These are phyloP conservation scores for Luperina nickerlii DNA, from an alignment of 2,888 invertebrate species.

Conservation along the genomic window DNA sequence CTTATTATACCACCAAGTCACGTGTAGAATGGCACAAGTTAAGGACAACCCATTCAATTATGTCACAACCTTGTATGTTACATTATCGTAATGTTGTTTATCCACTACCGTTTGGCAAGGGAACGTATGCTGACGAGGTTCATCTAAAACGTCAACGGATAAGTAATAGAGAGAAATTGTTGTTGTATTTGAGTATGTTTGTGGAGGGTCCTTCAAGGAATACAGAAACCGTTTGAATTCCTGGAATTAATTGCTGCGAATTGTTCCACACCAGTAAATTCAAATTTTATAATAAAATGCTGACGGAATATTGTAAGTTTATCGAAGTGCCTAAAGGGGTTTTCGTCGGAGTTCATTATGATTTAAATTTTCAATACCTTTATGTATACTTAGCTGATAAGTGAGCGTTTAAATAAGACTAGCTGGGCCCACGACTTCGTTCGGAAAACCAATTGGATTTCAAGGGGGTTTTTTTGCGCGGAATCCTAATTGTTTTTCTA, in stretches of 20 bases:
- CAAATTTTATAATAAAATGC: constrained; percentile 27
- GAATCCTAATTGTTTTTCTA: no score
- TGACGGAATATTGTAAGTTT: constrained; percentile 12
- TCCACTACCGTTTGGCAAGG: constrained; percentile 28
- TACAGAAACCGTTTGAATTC: constrained; percentile 51
- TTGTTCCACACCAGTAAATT: constrained; percentile 40
- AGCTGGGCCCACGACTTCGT: neutral
- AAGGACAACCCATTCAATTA: constrained; percentile 24
- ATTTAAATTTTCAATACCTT: neutral
- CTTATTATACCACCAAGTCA: constrained; percentile 45
- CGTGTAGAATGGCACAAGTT: constrained; percentile 43
- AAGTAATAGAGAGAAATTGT: neutral
- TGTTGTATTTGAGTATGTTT: neutral
- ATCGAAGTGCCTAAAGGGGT: constrained; percentile 1
- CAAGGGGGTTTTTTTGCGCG: no score
- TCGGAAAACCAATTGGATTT: neutral
- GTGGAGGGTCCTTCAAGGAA: constrained; percentile 27
- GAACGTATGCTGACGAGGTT: no score
- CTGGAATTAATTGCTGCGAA: constrained; percentile 46
- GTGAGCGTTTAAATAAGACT: neutral
- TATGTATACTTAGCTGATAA: neutral
- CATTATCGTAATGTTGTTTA: neutral
- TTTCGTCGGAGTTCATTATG: neutral
- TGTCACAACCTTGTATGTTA: neutral
- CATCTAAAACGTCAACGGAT: constrained; percentile 31